phyloP scores from a whole-genome alignment of 2,113 vertebrate genomes.

The Sciurus niger region DNA sequence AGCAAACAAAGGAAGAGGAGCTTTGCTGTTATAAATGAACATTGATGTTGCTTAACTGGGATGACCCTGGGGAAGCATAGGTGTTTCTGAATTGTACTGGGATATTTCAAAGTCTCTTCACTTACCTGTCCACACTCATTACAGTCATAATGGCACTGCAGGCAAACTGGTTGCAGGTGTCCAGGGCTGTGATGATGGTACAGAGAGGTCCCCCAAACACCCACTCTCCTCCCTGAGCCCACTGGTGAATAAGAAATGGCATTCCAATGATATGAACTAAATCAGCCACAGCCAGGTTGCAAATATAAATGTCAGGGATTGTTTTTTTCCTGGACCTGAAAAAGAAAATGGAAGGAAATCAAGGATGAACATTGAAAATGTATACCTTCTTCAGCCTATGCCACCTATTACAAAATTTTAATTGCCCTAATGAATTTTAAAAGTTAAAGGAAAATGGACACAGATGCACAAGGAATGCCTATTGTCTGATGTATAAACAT shows the following conservation, averaged over 20 bases:
- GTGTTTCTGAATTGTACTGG: neutral
- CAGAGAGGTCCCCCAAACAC: slow-evolving; percentile 86
- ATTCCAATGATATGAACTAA: slow-evolving; percentile 85
- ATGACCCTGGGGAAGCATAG: neutral
- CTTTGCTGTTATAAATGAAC: neutral
- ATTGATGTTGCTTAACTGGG: neutral
- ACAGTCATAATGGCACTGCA: slow-evolving; percentile 85
- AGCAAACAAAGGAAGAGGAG: slow-evolving; percentile 31
- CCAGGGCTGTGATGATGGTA: slow-evolving; percentile 86
- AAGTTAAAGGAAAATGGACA: neutral
- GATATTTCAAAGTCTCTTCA: neutral
- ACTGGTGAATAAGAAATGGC: slow-evolving; percentile 88
- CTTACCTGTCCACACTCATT: slow-evolving; percentile 87
- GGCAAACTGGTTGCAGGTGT: slow-evolving; percentile 87
- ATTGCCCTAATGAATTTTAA: slow-evolving; percentile 20
- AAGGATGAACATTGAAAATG: neutral
- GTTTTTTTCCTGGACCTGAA: slow-evolving; percentile 87
- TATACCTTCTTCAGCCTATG: neutral
- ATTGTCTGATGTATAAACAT: neutral
- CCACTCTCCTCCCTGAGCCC: slow-evolving; percentile 84
- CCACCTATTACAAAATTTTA: neutral
- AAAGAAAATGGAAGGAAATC: slow-evolving; percentile 60
- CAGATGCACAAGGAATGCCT: neutral
- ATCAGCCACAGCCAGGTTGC: slow-evolving; percentile 86
- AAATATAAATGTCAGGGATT: slow-evolving; percentile 87